phyloP scores from a whole-genome alignment of 2,113 vertebrate genomes.

The Chaenogobius annularis region DNA sequence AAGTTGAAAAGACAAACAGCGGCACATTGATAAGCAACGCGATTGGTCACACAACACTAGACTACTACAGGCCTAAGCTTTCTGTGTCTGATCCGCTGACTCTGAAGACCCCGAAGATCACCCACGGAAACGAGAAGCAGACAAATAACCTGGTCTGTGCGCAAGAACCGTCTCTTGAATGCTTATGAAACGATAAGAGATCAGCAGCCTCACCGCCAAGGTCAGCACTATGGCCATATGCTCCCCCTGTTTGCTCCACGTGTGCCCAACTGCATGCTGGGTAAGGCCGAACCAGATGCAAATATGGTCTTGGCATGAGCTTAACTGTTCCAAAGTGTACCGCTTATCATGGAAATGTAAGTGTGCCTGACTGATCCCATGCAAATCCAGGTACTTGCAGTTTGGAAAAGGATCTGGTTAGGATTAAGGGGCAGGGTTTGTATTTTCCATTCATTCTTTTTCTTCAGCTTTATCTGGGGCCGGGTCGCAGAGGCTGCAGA shows the following conservation, averaged over 20 bases:
- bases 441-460: too few relatives aligned
- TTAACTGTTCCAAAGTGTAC: slow-evolving; percentile 12
- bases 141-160: slow-evolving; percentile 38
- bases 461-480: too few relatives aligned
- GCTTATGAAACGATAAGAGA: slow-evolving; percentile 31
- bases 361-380: background rate
- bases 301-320: background rate
- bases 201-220: slow-evolving; percentile 29
- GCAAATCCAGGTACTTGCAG: background rate
- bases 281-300: slow-evolving; percentile 13
- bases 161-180: slow-evolving; percentile 40
- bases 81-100: slow-evolving; percentile 19
- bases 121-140: slow-evolving; percentile 28
- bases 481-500: too few relatives aligned
- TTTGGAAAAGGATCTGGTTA: slow-evolving; percentile 1
- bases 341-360: slow-evolving; percentile 1
- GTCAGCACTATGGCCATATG: slow-evolving; percentile 32
- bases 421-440: too few relatives aligned
- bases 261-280: slow-evolving; percentile 14
- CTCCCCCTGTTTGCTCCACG: background rate
- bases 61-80: slow-evolving; percentile 5
- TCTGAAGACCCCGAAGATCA: slow-evolving; percentile 22
- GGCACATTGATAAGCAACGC: slow-evolving; percentile 10
- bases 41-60: background rate
- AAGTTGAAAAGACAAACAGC: slow-evolving; percentile 23